phyloP scores from a whole-genome alignment of 2,888 invertebrate species.

The Camponotus fellah region DNA sequence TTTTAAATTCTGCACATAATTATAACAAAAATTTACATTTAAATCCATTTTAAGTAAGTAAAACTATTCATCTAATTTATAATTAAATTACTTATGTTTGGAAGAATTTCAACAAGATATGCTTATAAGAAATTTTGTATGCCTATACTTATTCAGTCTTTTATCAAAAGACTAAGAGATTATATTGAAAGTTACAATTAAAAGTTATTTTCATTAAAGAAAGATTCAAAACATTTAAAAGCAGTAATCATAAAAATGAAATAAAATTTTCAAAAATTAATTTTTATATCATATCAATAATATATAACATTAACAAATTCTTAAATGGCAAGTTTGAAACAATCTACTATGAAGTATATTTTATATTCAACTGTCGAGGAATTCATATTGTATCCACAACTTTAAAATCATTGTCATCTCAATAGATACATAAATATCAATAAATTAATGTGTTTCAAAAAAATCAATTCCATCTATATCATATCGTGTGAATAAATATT shows the following conservation, averaged over 20 bases:
- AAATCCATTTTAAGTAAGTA: conserved; percentile 86
- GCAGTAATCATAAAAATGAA: not conserved
- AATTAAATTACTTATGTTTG: conserved; percentile 84
- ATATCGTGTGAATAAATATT: conserved; percentile 3
- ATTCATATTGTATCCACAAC: conserved; percentile 86
- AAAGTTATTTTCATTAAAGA: conserved; percentile 1
- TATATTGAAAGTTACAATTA: conserved; percentile 17
- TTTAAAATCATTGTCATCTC: conserved; percentile 87
- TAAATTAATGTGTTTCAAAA: conserved; percentile 85
- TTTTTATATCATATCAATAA: conserved; percentile 87
- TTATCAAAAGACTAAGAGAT: conserved; percentile 87
- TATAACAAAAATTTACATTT: conserved; percentile 65
- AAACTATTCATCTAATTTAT: conserved; percentile 86
- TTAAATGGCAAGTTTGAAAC: conserved; percentile 86
- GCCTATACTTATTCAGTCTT: conserved; percentile 86
- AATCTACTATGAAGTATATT: conserved; percentile 86
- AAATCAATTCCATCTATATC: not conserved
- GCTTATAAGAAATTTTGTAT: conserved; percentile 84
- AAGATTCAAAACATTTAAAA: not conserved
- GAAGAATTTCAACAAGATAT: conserved; percentile 85
- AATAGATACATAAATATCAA: conserved; percentile 84
- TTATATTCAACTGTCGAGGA: conserved; percentile 74
- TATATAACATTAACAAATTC: conserved; percentile 87
- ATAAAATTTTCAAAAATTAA: conserved; percentile 16
- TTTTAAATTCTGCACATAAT: not conserved